These are phyloP conservation scores for Eretmochelys imbricata DNA, from an alignment of 2,113 vertebrate genomes.

Conservation along the genomic window DNA sequence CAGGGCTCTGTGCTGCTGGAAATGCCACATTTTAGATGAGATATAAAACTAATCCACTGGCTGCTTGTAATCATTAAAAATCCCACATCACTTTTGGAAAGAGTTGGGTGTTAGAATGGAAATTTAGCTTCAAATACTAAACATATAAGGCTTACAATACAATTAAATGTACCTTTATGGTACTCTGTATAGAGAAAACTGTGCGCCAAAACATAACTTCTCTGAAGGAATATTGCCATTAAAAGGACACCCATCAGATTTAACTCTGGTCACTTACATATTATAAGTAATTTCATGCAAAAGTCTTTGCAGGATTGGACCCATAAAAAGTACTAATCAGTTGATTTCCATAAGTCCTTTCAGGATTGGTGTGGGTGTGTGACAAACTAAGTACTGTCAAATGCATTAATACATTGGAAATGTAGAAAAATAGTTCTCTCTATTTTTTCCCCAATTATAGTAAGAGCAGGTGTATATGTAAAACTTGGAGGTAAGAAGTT, in stretches of 20 bases:
- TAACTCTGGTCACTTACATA: neutral
- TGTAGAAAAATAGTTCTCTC: neutral
- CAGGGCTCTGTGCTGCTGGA: neutral
- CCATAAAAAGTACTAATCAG: neutral
- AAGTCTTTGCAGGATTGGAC: neutral
- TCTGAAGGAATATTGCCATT: neutral
- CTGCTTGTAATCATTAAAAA: neutral
- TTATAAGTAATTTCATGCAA: neutral
- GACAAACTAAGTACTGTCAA: neutral
- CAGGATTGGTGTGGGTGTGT: neutral
- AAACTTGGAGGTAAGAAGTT: neutral
- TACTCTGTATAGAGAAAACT: neutral
- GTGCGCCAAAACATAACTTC: neutral
- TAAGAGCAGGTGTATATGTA: neutral
- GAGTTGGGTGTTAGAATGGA: neutral
- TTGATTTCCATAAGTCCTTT: neutral
- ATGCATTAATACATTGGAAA: neutral
- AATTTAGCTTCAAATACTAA: neutral
- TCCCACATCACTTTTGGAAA: neutral
- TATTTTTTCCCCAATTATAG: neutral
- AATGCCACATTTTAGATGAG: neutral
- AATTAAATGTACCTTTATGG: neutral
- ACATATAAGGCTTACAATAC: neutral
- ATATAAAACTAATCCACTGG: neutral
- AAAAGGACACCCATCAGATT: neutral